phyloP scores from a whole-genome alignment of 2,113 vertebrate species.

The Bostrychus sinensis region DNA sequence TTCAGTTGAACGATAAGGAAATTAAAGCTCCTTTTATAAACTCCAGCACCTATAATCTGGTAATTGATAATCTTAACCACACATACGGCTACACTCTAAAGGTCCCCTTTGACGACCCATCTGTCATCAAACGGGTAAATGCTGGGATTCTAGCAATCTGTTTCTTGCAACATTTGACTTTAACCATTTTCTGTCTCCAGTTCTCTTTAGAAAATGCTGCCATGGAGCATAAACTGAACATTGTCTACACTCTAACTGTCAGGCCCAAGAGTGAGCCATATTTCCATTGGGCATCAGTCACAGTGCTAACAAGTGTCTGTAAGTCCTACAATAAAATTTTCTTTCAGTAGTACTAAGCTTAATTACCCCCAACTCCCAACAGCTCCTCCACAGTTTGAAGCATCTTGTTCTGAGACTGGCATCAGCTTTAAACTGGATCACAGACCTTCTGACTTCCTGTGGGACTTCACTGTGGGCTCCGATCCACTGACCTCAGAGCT shows the following conservation, averaged over 20 bases:
- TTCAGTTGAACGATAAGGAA: slow-evolving; percentile 52
- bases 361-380: no score
- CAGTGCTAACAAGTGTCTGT: slow-evolving; percentile 45
- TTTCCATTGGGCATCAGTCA: slow-evolving; percentile 12
- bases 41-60: neutral
- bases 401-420: slow-evolving; percentile 40
- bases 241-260: slow-evolving; percentile 62
- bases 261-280: slow-evolving; percentile 44
- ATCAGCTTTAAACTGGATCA: slow-evolving; percentile 57
- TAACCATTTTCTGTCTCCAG: slow-evolving; percentile 24
- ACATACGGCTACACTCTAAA: slow-evolving; percentile 56
- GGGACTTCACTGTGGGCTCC: slow-evolving; percentile 44
- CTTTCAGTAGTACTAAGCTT: neutral
- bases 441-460: slow-evolving; percentile 51
- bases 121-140: slow-evolving; percentile 48
- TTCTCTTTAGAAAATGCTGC: slow-evolving; percentile 28
- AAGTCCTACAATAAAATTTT: slow-evolving; percentile 32
- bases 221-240: slow-evolving; percentile 41
- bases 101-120: slow-evolving; percentile 56
- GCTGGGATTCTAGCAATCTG: neutral
- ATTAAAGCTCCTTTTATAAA: neutral
- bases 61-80: slow-evolving; percentile 21
- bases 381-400: slow-evolving; percentile 54
- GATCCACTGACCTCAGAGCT: slow-evolving; percentile 59
- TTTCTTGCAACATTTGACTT: neutral